Evolutionary conservation across 2,888 invertebrate genomes (phyloP).

Genomic region (Thumatha senex): DNA sequence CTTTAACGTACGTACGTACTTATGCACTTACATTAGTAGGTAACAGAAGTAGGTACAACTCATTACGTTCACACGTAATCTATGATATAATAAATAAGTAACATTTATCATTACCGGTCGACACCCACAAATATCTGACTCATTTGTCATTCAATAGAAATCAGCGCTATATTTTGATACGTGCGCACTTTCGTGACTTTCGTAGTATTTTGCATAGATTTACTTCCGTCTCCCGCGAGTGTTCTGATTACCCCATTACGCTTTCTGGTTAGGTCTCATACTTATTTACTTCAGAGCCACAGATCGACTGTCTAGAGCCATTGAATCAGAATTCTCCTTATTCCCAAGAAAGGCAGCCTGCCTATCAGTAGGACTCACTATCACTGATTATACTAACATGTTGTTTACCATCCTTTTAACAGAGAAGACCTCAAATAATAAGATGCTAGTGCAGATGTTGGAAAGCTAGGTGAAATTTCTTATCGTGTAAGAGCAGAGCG

Average conservation of each 20-base stretch:
- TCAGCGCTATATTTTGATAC: not conserved
- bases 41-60: not conserved
- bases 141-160: slow-evolving; percentile 22
- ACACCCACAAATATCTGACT: slow-evolving; percentile 16
- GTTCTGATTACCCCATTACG: slow-evolving; percentile 14
- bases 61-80: not conserved
- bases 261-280: no score
- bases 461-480: slow-evolving; percentile 65
- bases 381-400: no score
- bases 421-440: no score
- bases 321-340: no score
- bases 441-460: slow-evolving; percentile 33
- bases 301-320: no score
- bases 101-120: not conserved
- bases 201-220: not conserved
- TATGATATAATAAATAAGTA: not conserved
- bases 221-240: no score
- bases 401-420: no score
- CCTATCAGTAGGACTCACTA: no score
- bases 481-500: slow-evolving; percentile 41
- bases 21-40: not conserved
- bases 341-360: no score
- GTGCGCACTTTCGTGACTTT: not conserved
- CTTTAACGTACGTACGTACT: not conserved
- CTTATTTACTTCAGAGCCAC: no score